Conservation (phyloP, 1,140 invertebrate species). For the Carcinoscorpius rotundicauda region DNA sequence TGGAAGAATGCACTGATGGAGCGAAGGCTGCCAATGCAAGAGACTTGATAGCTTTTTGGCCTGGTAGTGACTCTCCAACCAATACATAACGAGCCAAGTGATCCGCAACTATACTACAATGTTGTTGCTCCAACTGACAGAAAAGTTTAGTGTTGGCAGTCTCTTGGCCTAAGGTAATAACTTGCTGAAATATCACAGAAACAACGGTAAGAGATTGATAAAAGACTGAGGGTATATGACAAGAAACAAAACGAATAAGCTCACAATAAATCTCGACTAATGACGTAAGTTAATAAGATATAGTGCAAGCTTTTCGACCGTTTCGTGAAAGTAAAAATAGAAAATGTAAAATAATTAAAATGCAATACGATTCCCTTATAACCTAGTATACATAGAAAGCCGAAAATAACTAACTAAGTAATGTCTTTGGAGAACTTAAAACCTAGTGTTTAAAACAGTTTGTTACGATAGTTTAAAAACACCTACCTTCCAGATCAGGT, state of each 20-base stretch:
- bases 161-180: conserved; percentile 85
- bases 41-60: conserved; percentile 56
- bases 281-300: too few species aligned
- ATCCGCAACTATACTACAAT: conserved; percentile 80
- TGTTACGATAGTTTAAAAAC: not conserved
- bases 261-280: too few species aligned
- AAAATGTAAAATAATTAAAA: not conserved
- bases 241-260: too few species aligned
- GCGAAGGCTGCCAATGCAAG: conserved; percentile 77
- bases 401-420: not conserved
- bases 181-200: conserved; percentile 34
- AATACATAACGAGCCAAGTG: conserved; percentile 73
- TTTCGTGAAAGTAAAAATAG: not conserved
- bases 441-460: not conserved
- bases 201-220: not conserved
- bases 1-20: conserved; percentile 42
- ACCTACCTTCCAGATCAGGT: conserved; percentile 28
- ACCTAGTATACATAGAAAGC: not conserved
- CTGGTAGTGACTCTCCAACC: conserved; percentile 59
- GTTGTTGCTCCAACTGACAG: conserved; percentile 73
- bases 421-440: not conserved
- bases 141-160: conserved; percentile 90
- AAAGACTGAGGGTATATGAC: too few species aligned
- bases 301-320: not conserved
- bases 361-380: not conserved